Percentiles rank a stretch among this genome's conserved stretches.
Conservation (phyloP, 2,888 invertebrate species). For the Agriopis aurantiaria region DNA sequence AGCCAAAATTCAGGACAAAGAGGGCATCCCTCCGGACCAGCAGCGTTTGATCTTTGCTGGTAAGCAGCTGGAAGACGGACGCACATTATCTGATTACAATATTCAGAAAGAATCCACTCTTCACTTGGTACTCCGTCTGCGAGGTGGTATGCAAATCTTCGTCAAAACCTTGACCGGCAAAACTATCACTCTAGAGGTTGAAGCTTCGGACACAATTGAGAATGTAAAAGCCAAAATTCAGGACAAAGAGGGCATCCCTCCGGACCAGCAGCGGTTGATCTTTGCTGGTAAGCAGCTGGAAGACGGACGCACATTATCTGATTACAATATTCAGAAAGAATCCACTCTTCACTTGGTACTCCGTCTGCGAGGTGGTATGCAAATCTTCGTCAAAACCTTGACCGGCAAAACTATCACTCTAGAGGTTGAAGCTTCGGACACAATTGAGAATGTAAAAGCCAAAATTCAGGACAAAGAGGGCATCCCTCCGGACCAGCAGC, state of each 20-base stretch:
- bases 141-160: slow-evolving; percentile 48
- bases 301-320: no score
- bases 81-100: slow-evolving; percentile 45
- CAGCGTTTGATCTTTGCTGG: slow-evolving; percentile 46
- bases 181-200: slow-evolving; percentile 42
- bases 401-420: no score
- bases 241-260: slow-evolving; percentile 46
- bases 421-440: no score
- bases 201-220: slow-evolving; percentile 44
- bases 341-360: no score
- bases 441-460: no score
- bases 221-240: slow-evolving; percentile 46
- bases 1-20: slow-evolving; percentile 47
- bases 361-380: no score
- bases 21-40: slow-evolving; percentile 47
- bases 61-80: slow-evolving; percentile 45
- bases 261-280: slow-evolving; percentile 44
- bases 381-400: no score
- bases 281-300: slow-evolving; percentile 43
- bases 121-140: slow-evolving; percentile 44
- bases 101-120: slow-evolving; percentile 47
- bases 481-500: no score
- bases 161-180: slow-evolving; percentile 44
- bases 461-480: no score
- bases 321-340: no score